Evolutionary conservation across 2,888 invertebrate species (phyloP), one percentile per base, ranked within the genome.

Genomic region (Eristalis arbustorum): DNA sequence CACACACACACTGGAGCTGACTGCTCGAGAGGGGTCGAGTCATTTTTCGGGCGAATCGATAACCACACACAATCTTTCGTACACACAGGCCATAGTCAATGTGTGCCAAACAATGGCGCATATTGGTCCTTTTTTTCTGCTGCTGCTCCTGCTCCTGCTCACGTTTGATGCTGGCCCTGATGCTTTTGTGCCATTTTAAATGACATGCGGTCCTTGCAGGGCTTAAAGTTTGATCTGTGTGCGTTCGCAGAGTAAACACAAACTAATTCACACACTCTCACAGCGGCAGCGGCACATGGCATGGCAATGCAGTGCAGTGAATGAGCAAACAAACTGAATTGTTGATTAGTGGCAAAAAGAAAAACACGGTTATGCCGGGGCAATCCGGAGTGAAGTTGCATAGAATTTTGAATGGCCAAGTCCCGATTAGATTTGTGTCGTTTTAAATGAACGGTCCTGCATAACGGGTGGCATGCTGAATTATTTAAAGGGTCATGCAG

Each of bases 31-130:
- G 40, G 76, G 68, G 49, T 67, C 40, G 42, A 69, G 56, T 72
- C 64, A 62, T 76, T 88, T 88, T 88, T 88, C 63, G 76, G 75
- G 73, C 63, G 80, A 88, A 88, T 88, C 88, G 76, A 88, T 88
- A 88, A 84, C 79, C 83, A 59, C 78, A 83, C 82, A 83, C 71
- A 78, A 82, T 78, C 40, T 62, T 75, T 49, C 25, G 49, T 59
- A 40, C 42, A 42, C 13, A 78, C 62, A 73, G 40, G 62, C 57
- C 57, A 79, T 77, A 79, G 78, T 67, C 71, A 75, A 87, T 87
- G 83, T 87, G 78, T 87, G 85, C 81, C 85, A 85, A 82, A 81
- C 85, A 82, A 85, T 85, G 77, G 74, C 69, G 68, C 63, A 69
- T 67, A 66, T 76, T 67, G 40, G 61, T 77, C 56, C 42, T 69